These are phyloP conservation scores for Gobiocypris rarus DNA, from an alignment of 2,113 vertebrate species.

Conservation along the genomic window DNA sequence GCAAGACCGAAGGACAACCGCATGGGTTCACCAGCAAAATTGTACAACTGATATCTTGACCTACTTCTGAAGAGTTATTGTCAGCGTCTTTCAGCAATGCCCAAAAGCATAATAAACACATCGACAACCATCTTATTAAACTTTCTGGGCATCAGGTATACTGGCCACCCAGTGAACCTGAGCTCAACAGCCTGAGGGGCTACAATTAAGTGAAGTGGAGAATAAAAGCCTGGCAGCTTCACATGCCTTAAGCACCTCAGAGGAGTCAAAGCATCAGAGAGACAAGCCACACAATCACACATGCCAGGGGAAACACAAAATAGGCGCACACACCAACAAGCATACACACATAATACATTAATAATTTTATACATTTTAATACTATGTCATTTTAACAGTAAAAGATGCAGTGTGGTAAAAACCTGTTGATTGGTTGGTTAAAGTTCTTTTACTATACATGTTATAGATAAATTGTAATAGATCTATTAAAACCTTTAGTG, in stretches of 20 bases:
- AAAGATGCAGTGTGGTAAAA: neutral
- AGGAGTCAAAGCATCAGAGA: constrained; percentile 30
- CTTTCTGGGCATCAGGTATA: neutral
- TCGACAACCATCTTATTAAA: constrained; percentile 21
- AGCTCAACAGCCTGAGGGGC: constrained; percentile 24
- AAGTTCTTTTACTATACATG: neutral
- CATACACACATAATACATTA: neutral
- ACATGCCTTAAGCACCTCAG: neutral
- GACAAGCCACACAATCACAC: constrained; percentile 21
- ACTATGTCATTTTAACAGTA: neutral
- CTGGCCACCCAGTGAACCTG: constrained; percentile 18
- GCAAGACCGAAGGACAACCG: neutral
- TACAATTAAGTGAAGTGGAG: constrained; percentile 37
- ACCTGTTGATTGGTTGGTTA: neutral
- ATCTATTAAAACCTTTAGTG: neutral
- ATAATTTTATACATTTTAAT: neutral
- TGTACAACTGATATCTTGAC: constrained; percentile 26
- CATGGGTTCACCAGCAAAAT: neutral
- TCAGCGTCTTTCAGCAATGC: constrained; percentile 21
- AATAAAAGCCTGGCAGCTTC: constrained; percentile 27
- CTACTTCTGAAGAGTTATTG: constrained; percentile 21
- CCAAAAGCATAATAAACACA: neutral
- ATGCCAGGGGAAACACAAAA: constrained; percentile 32
- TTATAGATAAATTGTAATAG: neutral
- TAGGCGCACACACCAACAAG: neutral